These are phyloP conservation scores for Callimico goeldii DNA, from an alignment of 2,797 vertebrate genomes.

Conservation along the genomic window DNA sequence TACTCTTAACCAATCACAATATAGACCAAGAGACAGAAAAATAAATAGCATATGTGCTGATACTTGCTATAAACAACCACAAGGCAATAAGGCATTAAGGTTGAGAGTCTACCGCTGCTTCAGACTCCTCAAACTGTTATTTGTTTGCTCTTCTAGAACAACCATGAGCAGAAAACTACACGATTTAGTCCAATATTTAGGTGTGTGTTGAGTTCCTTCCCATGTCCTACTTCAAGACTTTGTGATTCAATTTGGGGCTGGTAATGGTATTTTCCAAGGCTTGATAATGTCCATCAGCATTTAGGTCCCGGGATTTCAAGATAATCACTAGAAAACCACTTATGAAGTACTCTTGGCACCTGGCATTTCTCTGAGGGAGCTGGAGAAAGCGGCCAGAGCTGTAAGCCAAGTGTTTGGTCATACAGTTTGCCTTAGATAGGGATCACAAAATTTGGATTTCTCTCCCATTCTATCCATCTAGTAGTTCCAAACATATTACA, in stretches of 20 bases:
- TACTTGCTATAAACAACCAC: not conserved
- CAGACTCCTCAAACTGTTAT: not conserved
- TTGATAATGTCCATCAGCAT: not conserved
- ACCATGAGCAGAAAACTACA: not conserved
- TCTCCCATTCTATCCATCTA: not conserved
- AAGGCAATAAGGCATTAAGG: not conserved
- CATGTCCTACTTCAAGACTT: not conserved
- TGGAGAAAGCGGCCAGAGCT: not conserved
- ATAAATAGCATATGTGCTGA: not conserved
- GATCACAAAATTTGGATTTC: not conserved
- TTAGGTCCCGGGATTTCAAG: conserved; percentile 8
- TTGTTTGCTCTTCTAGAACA: not conserved
- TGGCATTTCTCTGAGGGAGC: not conserved
- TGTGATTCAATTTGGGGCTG: not conserved
- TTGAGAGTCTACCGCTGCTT: not conserved
- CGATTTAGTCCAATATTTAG: not conserved
- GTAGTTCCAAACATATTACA: conserved; percentile 38
- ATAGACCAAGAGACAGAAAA: not conserved
- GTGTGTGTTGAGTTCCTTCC: not conserved
- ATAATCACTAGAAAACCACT: not conserved
- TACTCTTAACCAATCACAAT: not conserved
- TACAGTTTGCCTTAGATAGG: not conserved
- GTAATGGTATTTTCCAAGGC: not conserved
- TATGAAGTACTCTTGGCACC: not conserved
- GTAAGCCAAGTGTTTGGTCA: not conserved